These are phyloP conservation scores for Manduca sexta DNA, from an alignment of 1,140 invertebrate species.

Conservation along the genomic window DNA sequence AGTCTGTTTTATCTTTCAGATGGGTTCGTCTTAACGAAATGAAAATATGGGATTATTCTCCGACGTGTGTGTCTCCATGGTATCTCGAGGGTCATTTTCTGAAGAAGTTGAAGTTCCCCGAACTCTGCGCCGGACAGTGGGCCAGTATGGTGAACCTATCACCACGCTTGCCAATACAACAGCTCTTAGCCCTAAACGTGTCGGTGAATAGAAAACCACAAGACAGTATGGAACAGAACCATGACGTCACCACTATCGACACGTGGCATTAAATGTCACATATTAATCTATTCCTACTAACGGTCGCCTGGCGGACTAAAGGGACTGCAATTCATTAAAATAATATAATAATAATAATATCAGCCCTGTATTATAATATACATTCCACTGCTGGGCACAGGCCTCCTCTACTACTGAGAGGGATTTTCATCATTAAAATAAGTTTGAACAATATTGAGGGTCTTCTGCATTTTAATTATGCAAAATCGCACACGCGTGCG, in stretches of 20 bases:
- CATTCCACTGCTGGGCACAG: too few relatives aligned
- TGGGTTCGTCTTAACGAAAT: conserved; percentile 78
- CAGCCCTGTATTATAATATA: too few relatives aligned
- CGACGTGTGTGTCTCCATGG: conserved; percentile 84
- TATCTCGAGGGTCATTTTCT: conserved; percentile 80
- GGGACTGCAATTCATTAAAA: too few relatives aligned
- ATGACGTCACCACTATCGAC: conserved; percentile 43
- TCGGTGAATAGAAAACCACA: conserved; percentile 68
- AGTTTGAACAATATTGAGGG: too few relatives aligned
- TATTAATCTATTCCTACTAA: too few relatives aligned
- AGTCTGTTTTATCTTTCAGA: too few relatives aligned
- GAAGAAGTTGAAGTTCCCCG: conserved; percentile 83
- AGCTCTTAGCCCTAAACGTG: conserved; percentile 63
- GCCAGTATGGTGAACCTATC: conserved; percentile 86
- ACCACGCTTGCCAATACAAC: conserved; percentile 77
- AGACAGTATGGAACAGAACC: conserved; percentile 58
- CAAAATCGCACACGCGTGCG: too few relatives aligned
- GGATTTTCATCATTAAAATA: too few relatives aligned
- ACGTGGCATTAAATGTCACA: conserved; percentile 36
- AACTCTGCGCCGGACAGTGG: conserved; percentile 88
- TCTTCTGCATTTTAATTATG: too few relatives aligned
- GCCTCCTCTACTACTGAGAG: too few relatives aligned
- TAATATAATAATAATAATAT: too few relatives aligned
- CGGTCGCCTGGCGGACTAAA: too few relatives aligned
- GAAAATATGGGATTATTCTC: conserved; percentile 83